phyloP scores from a whole-genome alignment of 1,140 invertebrate genomes.

The Drosophila bocki region DNA sequence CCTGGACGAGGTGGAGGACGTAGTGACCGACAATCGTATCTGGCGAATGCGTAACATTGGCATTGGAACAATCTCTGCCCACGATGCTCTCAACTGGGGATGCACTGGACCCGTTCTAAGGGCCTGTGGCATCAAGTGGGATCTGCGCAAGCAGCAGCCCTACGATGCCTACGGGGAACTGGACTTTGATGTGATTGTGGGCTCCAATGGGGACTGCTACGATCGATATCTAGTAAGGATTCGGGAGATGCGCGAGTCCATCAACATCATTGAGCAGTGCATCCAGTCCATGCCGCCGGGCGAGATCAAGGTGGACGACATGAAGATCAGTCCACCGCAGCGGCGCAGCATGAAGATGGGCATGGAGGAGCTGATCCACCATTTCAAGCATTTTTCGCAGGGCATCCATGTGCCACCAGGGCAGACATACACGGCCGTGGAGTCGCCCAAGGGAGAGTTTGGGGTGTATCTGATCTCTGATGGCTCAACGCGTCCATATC shows the following conservation, averaged over 20 bases:
- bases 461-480: conserved; percentile 95
- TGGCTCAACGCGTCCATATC: conserved; percentile 92
- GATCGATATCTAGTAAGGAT: conserved; percentile 89
- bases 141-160: conserved; percentile 92
- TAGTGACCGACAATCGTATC: conserved; percentile 92
- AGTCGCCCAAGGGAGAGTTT: conserved; percentile 95
- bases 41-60: conserved; percentile 92
- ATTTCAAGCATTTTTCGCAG: conserved; percentile 94
- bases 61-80: conserved; percentile 91
- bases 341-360: conserved; percentile 94
- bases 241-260: conserved; percentile 92
- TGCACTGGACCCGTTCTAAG: conserved; percentile 93
- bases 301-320: conserved; percentile 93
- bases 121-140: conserved; percentile 95
- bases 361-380: conserved; percentile 95
- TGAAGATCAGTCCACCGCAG: conserved; percentile 92
- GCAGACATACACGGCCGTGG: conserved; percentile 91
- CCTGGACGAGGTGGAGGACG: conserved; percentile 94
- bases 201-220: conserved; percentile 93
- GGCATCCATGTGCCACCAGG: conserved; percentile 94
- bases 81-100: conserved; percentile 93
- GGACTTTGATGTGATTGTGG: conserved; percentile 94
- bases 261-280: conserved; percentile 92
- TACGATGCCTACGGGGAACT: conserved; percentile 94
- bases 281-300: conserved; percentile 94